Percentiles rank a stretch among this genome's conserved stretches.
Conservation (phyloP, 2,113 vertebrate genomes). For the Nettapus auritus region DNA sequence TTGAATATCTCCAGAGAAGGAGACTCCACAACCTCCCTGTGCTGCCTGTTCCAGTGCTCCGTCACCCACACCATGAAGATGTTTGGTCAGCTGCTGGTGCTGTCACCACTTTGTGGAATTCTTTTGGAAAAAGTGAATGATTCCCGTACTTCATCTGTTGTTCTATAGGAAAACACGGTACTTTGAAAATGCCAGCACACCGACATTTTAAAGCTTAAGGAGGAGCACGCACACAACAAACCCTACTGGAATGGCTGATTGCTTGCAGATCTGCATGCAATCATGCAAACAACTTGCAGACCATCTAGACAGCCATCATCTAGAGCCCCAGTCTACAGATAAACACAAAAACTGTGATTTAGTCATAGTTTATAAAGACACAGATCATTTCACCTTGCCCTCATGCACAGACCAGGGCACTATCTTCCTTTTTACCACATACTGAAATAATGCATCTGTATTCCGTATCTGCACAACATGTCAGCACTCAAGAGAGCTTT, state of each 20-base stretch:
- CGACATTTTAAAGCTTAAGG: background rate
- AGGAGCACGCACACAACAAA: background rate
- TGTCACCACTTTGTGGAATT: background rate
- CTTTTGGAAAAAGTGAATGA: background rate
- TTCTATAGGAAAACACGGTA: background rate
- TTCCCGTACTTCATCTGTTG: accelerated
- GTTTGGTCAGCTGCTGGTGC: background rate
- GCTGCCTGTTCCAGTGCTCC: no score
- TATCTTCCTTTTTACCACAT: background rate
- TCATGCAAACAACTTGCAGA: background rate
- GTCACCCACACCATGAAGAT: no score
- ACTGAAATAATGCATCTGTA: background rate
- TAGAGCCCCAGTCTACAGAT: background rate
- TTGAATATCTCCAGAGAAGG: no score
- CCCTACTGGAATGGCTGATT: background rate
- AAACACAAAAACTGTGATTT: background rate
- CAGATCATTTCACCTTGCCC: background rate
- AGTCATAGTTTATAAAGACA: background rate
- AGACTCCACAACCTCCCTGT: no score
- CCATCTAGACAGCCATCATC: background rate
- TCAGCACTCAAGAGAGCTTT: background rate
- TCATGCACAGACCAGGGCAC: background rate
- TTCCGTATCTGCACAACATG: background rate
- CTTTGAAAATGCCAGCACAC: background rate
- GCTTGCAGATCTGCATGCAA: background rate